These are phyloP conservation scores for Mycetomoellerius zeteki DNA, from an alignment of 1,140 invertebrate species.

Conservation along the genomic window DNA sequence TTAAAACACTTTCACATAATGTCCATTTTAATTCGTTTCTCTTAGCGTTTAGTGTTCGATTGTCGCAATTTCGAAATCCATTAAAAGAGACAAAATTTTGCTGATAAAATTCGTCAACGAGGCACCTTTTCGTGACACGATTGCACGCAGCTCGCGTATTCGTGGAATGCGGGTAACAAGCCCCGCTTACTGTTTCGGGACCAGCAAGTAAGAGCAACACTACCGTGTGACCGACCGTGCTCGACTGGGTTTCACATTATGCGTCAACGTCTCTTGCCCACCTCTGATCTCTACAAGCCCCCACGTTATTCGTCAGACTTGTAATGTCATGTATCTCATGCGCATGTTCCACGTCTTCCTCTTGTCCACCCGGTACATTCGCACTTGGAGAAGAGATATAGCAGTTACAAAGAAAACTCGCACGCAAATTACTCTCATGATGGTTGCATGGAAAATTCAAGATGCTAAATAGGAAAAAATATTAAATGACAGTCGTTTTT, in stretches of 20 bases:
- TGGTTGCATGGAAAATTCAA: not conserved
- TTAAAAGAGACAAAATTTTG: not conserved
- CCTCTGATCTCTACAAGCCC: not conserved
- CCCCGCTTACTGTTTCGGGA: not conserved
- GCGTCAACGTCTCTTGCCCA: slow-evolving; percentile 39
- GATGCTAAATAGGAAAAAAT: not conserved
- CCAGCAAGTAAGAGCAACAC: not conserved
- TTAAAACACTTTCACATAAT: not conserved
- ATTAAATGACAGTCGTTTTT: not conserved
- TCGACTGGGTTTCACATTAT: slow-evolving; percentile 54
- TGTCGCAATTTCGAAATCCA: not conserved
- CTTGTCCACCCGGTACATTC: slow-evolving; percentile 7
- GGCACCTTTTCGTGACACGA: slow-evolving; percentile 24
- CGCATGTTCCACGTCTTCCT: slow-evolving; percentile 55
- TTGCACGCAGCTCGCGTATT: not conserved
- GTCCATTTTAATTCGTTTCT: not conserved
- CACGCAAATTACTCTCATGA: not conserved
- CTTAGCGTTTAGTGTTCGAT: not conserved
- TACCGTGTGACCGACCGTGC: not conserved
- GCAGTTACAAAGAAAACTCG: not conserved
- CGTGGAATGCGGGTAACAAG: slow-evolving; percentile 12
- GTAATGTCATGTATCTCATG: slow-evolving; percentile 47
- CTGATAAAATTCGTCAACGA: not conserved
- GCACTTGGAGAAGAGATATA: not conserved
- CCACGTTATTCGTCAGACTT: slow-evolving; percentile 23